Percentiles rank a stretch among this genome's conserved stretches.
These are phyloP conservation scores for Harpalus rubripes DNA, from an alignment of 2,888 invertebrate genomes.

Conservation along the genomic window DNA sequence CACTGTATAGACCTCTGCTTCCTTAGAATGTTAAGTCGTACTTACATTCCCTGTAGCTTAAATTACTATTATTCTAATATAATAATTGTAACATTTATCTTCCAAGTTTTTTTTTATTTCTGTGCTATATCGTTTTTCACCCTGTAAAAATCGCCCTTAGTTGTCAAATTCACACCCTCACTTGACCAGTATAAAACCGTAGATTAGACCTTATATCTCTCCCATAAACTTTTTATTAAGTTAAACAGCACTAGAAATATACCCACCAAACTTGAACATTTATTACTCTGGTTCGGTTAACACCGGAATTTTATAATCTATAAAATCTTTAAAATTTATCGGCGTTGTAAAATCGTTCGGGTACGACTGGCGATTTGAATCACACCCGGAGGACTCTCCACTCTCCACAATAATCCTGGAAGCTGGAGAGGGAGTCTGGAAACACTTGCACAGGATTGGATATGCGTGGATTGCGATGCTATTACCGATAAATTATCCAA, in stretches of 20 bases:
- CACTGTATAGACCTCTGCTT: no score
- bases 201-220: not conserved
- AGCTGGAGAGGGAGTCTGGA: slow-evolving; percentile 29
- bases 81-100: no score
- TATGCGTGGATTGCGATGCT: slow-evolving; percentile 48
- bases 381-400: slow-evolving; percentile 42
- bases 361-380: slow-evolving; percentile 52
- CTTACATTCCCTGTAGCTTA: no score
- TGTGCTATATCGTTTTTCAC: no score
- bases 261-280: not conserved
- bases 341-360: slow-evolving; percentile 55
- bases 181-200: not conserved
- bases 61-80: no score
- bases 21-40: no score
- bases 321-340: slow-evolving; percentile 64
- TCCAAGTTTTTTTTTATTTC: no score
- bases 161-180: not conserved
- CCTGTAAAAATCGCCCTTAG: not conserved
- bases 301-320: slow-evolving; percentile 60
- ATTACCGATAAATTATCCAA: slow-evolving; percentile 57
- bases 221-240: not conserved
- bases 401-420: not conserved
- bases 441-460: slow-evolving; percentile 27
- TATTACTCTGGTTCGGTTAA: slow-evolving; percentile 1
- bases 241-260: not conserved